These are phyloP conservation scores for Leucophenga montana DNA, from an alignment of 2,888 invertebrate species.

Conservation along the genomic window DNA sequence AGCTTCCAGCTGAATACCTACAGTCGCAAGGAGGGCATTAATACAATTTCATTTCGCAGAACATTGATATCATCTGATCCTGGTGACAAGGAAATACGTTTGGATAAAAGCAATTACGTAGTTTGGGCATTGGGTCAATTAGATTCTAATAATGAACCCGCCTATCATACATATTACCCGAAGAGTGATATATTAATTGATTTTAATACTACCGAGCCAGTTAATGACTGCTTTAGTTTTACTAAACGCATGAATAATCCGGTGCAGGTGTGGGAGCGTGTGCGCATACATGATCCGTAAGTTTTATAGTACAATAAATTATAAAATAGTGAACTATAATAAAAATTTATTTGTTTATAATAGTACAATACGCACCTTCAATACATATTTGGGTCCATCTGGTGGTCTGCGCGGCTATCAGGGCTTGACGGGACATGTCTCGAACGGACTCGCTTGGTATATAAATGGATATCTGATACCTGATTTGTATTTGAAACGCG, in stretches of 20 bases:
- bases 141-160: constrained; percentile 84
- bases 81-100: constrained; percentile 83
- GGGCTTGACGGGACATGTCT: constrained; percentile 80
- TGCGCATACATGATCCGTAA: constrained; percentile 78
- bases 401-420: constrained; percentile 87
- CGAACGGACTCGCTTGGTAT: constrained; percentile 89
- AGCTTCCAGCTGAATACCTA: constrained; percentile 87
- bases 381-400: constrained; percentile 87
- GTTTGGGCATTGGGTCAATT: constrained; percentile 90
- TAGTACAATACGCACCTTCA: constrained; percentile 82
- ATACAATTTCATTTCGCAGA: constrained; percentile 85
- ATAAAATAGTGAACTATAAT: too few species aligned
- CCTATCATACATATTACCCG: constrained; percentile 87
- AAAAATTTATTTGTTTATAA: constrained; percentile 61
- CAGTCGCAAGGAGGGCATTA: constrained; percentile 82
- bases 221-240: constrained; percentile 84
- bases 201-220: constrained; percentile 78
- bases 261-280: constrained; percentile 77
- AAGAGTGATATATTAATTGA: constrained; percentile 80
- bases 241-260: constrained; percentile 73
- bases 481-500: constrained; percentile 89
- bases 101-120: constrained; percentile 78
- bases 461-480: constrained; percentile 92
- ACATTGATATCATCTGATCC: constrained; percentile 82
- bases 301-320: constrained; percentile 34